phyloP scores from a whole-genome alignment of 2,888 invertebrate species.

The Zaprionus lineosus region DNA sequence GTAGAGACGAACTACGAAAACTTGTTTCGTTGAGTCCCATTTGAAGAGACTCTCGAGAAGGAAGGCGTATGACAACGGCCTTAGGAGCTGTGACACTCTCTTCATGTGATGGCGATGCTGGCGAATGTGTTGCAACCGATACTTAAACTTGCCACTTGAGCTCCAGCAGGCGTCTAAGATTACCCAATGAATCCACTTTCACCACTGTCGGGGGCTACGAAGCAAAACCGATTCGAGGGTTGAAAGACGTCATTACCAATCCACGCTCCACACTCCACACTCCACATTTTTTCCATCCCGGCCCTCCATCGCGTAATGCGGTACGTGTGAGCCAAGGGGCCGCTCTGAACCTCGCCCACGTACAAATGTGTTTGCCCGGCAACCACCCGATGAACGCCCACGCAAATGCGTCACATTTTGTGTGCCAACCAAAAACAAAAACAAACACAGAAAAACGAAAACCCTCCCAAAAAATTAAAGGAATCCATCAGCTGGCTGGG shows the following conservation, averaged over 20 bases:
- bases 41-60: conserved; percentile 21
- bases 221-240: conserved; percentile 34
- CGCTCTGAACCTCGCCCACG: conserved; percentile 53
- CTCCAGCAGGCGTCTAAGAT: conserved; percentile 36
- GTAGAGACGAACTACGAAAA: conserved; percentile 4
- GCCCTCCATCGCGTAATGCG: not conserved
- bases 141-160: conserved; percentile 36
- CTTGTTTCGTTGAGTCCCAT: conserved; percentile 34
- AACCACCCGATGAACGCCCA: conserved; percentile 6
- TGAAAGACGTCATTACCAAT: conserved; percentile 24
- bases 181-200: conserved; percentile 48
- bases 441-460: not conserved
- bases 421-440: not conserved
- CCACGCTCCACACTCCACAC: too few relatives aligned
- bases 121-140: conserved; percentile 29
- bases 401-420: conserved; percentile 5
- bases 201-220: conserved; percentile 4
- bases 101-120: conserved; percentile 7
- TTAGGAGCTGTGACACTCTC: conserved; percentile 28
- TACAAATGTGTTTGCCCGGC: conserved; percentile 50
- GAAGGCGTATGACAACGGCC: not conserved
- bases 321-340: not conserved
- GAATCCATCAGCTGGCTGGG: too few relatives aligned
- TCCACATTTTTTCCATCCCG: not conserved
- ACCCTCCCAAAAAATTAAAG: too few relatives aligned